Evolutionary conservation across 2,113 vertebrate genomes (phyloP).

Genomic region (Erinaceus europaeus): DNA sequence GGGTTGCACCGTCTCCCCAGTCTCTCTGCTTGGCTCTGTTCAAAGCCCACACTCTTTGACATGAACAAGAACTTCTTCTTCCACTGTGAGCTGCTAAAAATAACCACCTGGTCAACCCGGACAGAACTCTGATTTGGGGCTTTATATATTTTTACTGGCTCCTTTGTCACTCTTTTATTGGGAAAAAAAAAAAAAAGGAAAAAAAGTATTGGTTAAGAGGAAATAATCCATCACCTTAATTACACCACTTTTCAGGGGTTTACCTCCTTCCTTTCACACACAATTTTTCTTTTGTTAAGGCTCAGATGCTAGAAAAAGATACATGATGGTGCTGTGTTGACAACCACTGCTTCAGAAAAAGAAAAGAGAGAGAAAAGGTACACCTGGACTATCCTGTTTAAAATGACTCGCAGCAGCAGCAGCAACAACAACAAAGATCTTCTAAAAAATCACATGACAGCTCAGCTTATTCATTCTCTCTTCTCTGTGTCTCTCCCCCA

Average conservation of each 20-base stretch:
- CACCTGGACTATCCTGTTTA: constrained; percentile 41
- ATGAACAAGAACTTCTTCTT: constrained; percentile 53
- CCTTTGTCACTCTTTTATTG: constrained; percentile 63
- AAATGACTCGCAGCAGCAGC: constrained; percentile 50
- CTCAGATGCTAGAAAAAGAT: constrained; percentile 53
- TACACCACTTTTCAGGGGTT: constrained; percentile 63
- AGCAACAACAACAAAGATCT: background rate
- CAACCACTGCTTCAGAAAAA: constrained; percentile 24
- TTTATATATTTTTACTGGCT: constrained; percentile 74
- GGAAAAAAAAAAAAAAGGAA: constrained; percentile 46
- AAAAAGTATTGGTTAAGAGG: constrained; percentile 62
- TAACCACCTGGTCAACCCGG: constrained; percentile 60
- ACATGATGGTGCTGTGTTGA: constrained; percentile 33
- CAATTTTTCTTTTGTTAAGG: constrained; percentile 66
- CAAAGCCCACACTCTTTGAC: constrained; percentile 43
- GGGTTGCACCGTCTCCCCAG: constrained; percentile 29
- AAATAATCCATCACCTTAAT: constrained; percentile 77
- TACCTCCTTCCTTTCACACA: background rate
- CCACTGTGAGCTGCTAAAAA: constrained; percentile 64
- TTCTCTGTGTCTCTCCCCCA: background rate
- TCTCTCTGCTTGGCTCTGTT: constrained; percentile 42
- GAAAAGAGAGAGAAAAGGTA: background rate
- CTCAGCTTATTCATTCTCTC: background rate
- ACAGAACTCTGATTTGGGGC: constrained; percentile 47
- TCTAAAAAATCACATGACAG: background rate